Base-by-base conservation (phyloP, 64 coral and sea anemone species). In the Stichodactyla helianthus region DNA sequence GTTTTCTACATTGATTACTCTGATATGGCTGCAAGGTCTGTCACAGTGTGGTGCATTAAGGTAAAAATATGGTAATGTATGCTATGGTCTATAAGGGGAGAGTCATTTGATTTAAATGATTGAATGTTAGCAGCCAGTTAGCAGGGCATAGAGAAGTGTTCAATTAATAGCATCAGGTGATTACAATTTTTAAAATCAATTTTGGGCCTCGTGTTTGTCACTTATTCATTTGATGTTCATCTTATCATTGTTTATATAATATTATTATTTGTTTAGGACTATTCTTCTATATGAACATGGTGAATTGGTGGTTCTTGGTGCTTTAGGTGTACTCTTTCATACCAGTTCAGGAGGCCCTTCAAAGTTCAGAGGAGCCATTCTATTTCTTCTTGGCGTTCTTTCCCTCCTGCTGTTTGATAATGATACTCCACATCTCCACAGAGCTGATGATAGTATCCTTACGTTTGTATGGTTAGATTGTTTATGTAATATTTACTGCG, bases 351-450 rank as follows among this genome's bases (percentile, higher is more conserved):
- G 92, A 50, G 90, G 95, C 6, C 92, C 89, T 26, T 94, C 89
- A 20, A 98, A 98, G 96, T 87, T 87, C 51, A 63, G 96, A 61
- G 96, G 96, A 91, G 88, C 96, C 13, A 59, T 95, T 55, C 88
- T 98, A 5, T 95, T 98, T 71, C 79, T 98, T 54, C 87, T 98
- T 27, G 96, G 93, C 7, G 90, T 98, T 67, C 63, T 98, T 44
- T 90, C 93, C 52, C 93, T 98, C 18, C 31, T 98, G 5, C 71
- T 98, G 82, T 98, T 98, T 92, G 96, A 98, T 60, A 98, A 94
- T 86, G 96, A 98, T 51, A 89, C 84, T 25, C 96, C 90, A 35
- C 85, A 84, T 60, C 51, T 82, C 77, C 78, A 81, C 53, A 23
- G 25, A 2, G 35, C 82, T 71, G 78, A 56, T 52, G 90, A 98